phyloP scores from a whole-genome alignment of 2,113 vertebrate genomes.

The Ptyas mucosa region DNA sequence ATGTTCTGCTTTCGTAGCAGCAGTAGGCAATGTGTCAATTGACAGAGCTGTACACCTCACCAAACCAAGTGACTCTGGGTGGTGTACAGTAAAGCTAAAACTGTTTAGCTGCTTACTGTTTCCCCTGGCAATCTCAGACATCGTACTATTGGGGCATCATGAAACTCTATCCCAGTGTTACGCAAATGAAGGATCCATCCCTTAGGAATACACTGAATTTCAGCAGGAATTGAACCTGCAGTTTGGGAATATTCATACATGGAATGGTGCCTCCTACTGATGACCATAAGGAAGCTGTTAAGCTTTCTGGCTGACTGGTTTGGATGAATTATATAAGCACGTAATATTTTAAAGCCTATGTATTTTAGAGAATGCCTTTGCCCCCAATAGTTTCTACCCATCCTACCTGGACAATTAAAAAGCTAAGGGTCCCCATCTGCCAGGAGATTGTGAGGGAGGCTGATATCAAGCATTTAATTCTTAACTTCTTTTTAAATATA shows the following conservation, averaged over 20 bases:
- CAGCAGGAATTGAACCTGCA: background rate
- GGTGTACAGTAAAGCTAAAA: too few relatives aligned
- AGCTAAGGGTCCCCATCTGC: background rate
- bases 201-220: background rate
- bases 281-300: background rate
- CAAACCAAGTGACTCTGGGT: too few relatives aligned
- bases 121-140: background rate
- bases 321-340: background rate
- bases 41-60: too few relatives aligned
- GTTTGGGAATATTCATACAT: background rate
- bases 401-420: background rate
- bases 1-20: too few relatives aligned
- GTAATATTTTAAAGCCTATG: background rate
- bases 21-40: too few relatives aligned
- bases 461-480: background rate
- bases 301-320: background rate
- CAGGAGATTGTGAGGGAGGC: background rate
- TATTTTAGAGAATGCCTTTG: background rate
- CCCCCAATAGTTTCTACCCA: background rate
- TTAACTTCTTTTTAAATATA: background rate
- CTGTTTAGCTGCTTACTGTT: too few relatives aligned
- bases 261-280: background rate
- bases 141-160: background rate
- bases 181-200: background rate
- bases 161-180: background rate